Evolutionary conservation across 2,113 vertebrate genomes (phyloP), one percentile per base, ranked within the genome.

Genomic region (Atractosteus spatula): DNA sequence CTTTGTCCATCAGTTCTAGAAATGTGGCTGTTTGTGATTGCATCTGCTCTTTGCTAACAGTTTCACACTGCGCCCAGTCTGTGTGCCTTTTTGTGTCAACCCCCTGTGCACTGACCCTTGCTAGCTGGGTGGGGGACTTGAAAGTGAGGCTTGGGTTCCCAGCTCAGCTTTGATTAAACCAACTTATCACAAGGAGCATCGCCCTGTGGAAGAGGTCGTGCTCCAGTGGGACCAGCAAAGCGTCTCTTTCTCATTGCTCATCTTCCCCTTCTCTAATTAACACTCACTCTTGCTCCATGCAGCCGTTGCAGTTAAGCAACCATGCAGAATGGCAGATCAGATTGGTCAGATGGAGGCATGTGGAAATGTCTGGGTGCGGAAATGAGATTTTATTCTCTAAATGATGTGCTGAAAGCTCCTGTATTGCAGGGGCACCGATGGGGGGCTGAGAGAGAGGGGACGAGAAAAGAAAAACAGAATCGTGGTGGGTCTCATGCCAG

Each of bases 241-340:
- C 16, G 1, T 2, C 12, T 68, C 44, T 5, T 17, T 68, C 17
- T 3, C 8, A 55, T 17, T 8, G 42, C 10, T 68, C 8, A 7
- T n/a, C 43, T 44, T 0, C 76, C 75, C 51, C 78, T 70, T 77
- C 78, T 51, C 64, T 76, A 73, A 83, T 85, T 81, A 84, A 75
- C 76, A 74, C 59, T 66, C 70, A 66, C 80, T 29, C 29, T 29
- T 29, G 29, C 29, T 29, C 29, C 29, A 29, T 29, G 29, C 0
- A 29, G 29, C 29, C 29, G 29, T 29, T 29, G 29, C 29, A 29
- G 29, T 29, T 29, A 29, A 2, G 29, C 29, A 29, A 29, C 29
- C 29, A 29, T 29, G 29, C 29, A 29, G 29, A 29, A 29, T 29
- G 29, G 29, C 29, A 2, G 29, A 29, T 29, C 29, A 29, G 29